Conservation (phyloP, 2,888 invertebrate species). For the Hyposoter didymator region DNA sequence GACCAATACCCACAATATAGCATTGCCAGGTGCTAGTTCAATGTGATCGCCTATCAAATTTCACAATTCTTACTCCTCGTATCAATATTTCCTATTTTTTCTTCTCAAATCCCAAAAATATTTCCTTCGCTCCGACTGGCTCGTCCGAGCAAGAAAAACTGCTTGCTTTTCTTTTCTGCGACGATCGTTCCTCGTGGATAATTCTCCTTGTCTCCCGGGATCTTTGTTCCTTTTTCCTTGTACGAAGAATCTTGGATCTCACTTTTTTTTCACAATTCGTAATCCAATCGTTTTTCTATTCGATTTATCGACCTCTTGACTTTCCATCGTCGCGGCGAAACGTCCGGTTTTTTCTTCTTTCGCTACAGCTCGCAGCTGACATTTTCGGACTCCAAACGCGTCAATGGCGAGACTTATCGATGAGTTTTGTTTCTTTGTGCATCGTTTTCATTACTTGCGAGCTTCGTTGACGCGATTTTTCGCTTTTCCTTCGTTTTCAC, state of each 20-base stretch:
- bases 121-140: conserved; percentile 13
- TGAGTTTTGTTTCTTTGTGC: background rate
- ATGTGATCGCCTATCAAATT: conserved; percentile 74
- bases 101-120: background rate
- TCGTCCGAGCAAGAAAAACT: background rate
- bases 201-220: background rate
- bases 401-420: background rate
- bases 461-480: conserved; percentile 1
- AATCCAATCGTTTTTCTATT: background rate
- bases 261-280: background rate
- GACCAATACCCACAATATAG: conserved; percentile 82
- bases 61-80: conserved; percentile 46
- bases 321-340: background rate
- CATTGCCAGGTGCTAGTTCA: conserved; percentile 82
- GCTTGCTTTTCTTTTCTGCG: conserved; percentile 20
- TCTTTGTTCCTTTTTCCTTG: background rate
- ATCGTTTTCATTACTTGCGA: background rate
- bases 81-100: conserved; percentile 28
- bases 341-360: background rate
- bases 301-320: conserved; percentile 5
- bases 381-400: background rate
- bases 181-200: background rate
- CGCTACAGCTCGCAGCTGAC: background rate
- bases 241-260: background rate
- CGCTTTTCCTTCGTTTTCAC: background rate